Conservation (phyloP, 2,113 vertebrate species). For the Pogona vitticeps region DNA sequence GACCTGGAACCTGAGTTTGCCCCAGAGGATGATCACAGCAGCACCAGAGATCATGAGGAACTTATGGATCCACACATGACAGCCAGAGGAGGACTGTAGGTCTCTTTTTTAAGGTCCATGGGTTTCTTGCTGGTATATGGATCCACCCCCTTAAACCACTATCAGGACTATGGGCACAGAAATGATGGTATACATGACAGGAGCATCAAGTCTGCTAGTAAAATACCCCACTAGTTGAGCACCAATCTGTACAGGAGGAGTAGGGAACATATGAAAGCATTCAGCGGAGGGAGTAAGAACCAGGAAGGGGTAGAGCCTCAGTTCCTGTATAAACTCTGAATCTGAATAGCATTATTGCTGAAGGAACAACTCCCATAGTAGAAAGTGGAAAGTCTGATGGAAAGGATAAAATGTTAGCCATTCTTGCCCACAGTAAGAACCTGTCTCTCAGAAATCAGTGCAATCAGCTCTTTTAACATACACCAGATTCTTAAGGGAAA, state of each 20-base stretch:
- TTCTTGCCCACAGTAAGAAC: too few species aligned
- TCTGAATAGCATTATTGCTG: neutral
- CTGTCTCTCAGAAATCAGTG: neutral
- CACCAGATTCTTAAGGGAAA: too few species aligned
- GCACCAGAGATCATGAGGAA: neutral
- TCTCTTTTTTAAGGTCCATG: neutral
- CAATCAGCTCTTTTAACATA: neutral
- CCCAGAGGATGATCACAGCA: neutral
- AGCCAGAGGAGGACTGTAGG: neutral
- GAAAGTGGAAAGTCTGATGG: neutral
- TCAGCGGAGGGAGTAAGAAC: too few species aligned
- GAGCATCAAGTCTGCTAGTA: neutral
- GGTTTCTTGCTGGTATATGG: neutral
- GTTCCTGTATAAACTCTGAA: neutral
- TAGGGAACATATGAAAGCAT: neutral
- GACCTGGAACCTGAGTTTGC: neutral
- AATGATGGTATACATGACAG: too few species aligned
- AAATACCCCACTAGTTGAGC: neutral
- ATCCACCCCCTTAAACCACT: neutral
- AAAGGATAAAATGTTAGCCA: neutral
- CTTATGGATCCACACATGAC: neutral
- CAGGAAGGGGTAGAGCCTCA: neutral
- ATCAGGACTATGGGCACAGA: neutral
- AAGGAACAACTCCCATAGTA: neutral
- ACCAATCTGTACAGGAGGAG: neutral